Conservation (phyloP, 2,888 invertebrate genomes). For the Rotaria macrura region DNA sequence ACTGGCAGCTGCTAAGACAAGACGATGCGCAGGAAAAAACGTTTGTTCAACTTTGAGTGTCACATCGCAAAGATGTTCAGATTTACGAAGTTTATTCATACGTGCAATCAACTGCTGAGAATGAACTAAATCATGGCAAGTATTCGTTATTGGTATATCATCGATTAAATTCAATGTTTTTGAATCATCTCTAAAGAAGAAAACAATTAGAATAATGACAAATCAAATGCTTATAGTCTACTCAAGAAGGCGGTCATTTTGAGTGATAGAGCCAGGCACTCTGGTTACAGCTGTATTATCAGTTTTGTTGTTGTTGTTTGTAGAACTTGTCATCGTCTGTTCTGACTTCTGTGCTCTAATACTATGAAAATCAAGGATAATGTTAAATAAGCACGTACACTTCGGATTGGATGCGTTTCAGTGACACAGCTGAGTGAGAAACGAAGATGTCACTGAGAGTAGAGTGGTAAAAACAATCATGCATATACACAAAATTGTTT, state of each 20-base stretch:
- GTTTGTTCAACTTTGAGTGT: slow-evolving; percentile 42
- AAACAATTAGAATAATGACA: too few species aligned
- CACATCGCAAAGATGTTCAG: slow-evolving; percentile 45
- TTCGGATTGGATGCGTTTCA: neutral
- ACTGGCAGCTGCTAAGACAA: slow-evolving; percentile 47
- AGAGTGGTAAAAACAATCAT: too few species aligned
- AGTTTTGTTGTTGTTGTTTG: neutral
- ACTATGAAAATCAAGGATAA: neutral
- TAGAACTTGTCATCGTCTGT: neutral
- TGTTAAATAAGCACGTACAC: neutral
- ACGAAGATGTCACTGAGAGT: neutral
- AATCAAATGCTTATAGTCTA: neutral
- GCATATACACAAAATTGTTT: too few species aligned
- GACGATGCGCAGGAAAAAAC: slow-evolving; percentile 45
- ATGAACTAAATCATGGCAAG: neutral
- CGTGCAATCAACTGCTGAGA: neutral
- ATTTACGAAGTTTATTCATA: slow-evolving; percentile 47
- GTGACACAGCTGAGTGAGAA: neutral
- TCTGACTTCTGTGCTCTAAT: neutral
- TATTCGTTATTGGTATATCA: neutral
- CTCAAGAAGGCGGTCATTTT: neutral
- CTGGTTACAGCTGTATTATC: neutral
- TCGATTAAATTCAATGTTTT: neutral
- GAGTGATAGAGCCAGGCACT: neutral
- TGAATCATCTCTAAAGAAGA: neutral